Evolutionary conservation across 2,888 invertebrate genomes (phyloP).

Genomic region (Limnephilus marmoratus): DNA sequence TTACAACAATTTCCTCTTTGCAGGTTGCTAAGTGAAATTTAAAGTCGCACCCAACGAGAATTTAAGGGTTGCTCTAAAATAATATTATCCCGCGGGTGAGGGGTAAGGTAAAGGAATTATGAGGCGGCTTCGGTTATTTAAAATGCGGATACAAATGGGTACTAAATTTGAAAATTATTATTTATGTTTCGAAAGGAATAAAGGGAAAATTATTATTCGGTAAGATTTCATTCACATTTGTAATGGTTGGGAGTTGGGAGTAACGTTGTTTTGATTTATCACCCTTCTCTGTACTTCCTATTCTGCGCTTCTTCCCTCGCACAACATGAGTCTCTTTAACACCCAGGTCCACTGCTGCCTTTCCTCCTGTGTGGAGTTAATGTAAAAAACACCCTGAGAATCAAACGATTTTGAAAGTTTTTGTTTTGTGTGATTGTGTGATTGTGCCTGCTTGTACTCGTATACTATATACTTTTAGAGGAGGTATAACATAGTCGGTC

Average conservation of each 20-base stretch:
- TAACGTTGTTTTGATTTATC: too few relatives aligned
- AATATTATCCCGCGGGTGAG: not conserved
- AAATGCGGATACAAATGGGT: not conserved
- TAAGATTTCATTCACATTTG: not conserved
- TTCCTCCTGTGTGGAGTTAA: too few relatives aligned
- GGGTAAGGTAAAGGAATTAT: not conserved
- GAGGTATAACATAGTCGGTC: too few relatives aligned
- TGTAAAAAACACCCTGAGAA: too few relatives aligned
- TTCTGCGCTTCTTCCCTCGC: too few relatives aligned
- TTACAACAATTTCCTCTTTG: not conserved
- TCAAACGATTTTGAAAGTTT: too few relatives aligned
- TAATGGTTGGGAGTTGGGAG: not conserved
- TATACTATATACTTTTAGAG: too few relatives aligned
- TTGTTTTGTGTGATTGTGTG: too few relatives aligned
- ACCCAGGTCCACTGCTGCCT: too few relatives aligned
- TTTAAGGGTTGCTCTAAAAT: conserved; percentile 10
- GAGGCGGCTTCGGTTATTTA: not conserved
- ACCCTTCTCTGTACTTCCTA: too few relatives aligned
- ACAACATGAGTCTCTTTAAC: too few relatives aligned
- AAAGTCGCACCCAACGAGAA: conserved; percentile 8
- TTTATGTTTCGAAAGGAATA: not conserved
- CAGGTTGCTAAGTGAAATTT: conserved; percentile 31
- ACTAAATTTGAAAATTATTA: not conserved
- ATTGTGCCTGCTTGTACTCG: too few relatives aligned
- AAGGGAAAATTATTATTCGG: not conserved